These are phyloP conservation scores for Tympanoctomys barrerae DNA, from an alignment of 2,797 vertebrate species.

Conservation along the genomic window DNA sequence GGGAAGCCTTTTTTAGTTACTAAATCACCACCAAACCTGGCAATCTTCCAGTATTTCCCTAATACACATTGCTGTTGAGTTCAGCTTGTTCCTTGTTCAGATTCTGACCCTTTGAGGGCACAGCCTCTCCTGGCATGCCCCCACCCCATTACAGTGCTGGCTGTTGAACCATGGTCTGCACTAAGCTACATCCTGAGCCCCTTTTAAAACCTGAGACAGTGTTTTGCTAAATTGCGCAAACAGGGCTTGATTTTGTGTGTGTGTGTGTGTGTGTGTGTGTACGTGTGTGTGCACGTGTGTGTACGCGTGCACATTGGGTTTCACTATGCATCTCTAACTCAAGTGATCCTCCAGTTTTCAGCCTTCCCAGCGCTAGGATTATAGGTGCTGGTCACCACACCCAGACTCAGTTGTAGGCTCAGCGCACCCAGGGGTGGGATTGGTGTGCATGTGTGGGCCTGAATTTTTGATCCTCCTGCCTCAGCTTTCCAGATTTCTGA, in stretches of 20 bases:
- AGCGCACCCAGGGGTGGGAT: too few species aligned
- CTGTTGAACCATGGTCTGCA: neutral
- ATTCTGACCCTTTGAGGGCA: neutral
- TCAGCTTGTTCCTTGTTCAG: neutral
- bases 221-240: neutral
- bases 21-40: neutral
- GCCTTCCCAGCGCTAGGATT: too few species aligned
- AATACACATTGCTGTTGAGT: neutral
- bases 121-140: too few species aligned
- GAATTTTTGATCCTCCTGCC: neutral
- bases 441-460: neutral
- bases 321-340: too few species aligned
- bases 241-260: neutral
- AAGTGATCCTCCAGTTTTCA: too few species aligned
- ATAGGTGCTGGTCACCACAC: too few species aligned
- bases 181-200: neutral
- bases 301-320: too few species aligned
- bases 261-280: too few species aligned
- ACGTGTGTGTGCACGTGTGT: too few species aligned
- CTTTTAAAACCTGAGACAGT: neutral
- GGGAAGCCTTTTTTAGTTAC: neutral
- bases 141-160: neutral
- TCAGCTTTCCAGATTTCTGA: neutral
- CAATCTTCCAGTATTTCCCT: neutral
- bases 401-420: too few species aligned